Evolutionary conservation across 2,113 vertebrate genomes (phyloP), one percentile per base, ranked within the genome.

Genomic region (Caranx ignobilis): DNA sequence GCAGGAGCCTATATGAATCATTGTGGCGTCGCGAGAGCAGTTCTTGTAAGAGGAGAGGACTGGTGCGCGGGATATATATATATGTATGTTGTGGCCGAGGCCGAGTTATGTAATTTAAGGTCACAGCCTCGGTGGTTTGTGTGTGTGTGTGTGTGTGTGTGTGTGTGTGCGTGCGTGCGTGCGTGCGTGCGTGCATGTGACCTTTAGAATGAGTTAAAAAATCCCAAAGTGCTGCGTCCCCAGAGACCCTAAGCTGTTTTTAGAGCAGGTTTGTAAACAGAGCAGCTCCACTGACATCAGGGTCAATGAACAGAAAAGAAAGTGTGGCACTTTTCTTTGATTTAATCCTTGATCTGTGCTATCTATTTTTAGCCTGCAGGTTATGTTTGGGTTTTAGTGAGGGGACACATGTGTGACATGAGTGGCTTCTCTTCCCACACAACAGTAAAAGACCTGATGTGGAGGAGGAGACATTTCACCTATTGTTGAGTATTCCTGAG

Each of bases 291-390:
- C 1, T 73, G 59, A 83, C 18, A 39, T 79, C 47, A 63, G 12
- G 2, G 35, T 52, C 26, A 16, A 54, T 81, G 47, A 81, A 73
- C 72, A 56, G 69, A 41, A 43, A 64, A 32, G 26, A 69, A 57
- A 52, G 63, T 69, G 19, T 68, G 10, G 47, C 12, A 39, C 3
- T 68, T 73, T 57, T 62, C 26, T 61, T 75, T 66, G 34, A 71
- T 73, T 67, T 71, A 18, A 55, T 64, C 47, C 18, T 76, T 57
- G 62, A 31, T 41, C 9, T 3, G 61, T 54, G 65, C 71, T 90
- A 85, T 89, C 71, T 90, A 85, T 89, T 89, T 89, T 86, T 84
- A 85, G 57, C 54, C 64, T 43, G 5, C 21, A 62, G 65, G 77
- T 79, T 55, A 68, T 87, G 80, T 90, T 91, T 82, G 78, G 82